Evolutionary conservation across 2,113 vertebrate species (phyloP).

Genomic region (Rhinoderma darwinii): DNA sequence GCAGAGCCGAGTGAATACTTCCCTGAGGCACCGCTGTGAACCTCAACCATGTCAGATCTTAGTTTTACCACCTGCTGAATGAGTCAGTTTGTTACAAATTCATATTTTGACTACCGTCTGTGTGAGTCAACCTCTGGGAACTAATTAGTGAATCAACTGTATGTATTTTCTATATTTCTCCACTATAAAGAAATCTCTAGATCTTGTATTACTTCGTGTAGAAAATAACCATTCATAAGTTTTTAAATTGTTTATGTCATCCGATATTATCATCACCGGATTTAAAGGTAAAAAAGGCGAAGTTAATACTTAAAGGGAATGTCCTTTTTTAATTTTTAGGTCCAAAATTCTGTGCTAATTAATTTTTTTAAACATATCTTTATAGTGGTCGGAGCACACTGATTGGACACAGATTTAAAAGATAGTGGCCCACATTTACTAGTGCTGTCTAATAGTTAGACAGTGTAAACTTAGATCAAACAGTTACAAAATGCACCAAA

Average conservation of each 20-base stretch:
- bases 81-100: background rate
- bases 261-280: background rate
- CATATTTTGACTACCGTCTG: conserved; percentile 12
- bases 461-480: too few species aligned
- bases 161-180: conserved; percentile 8
- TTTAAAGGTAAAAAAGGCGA: background rate
- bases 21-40: background rate
- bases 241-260: background rate
- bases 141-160: background rate
- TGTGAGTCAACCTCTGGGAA: background rate
- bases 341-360: too few species aligned
- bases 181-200: background rate
- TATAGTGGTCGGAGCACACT: too few species aligned
- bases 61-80: background rate
- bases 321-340: too few species aligned
- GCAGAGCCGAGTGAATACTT: background rate
- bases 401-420: too few species aligned
- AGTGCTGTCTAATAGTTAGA: too few species aligned
- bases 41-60: conserved; percentile 9
- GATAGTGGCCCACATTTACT: too few species aligned
- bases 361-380: too few species aligned
- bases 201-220: background rate
- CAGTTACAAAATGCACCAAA: too few species aligned
- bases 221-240: background rate
- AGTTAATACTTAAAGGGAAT: too few species aligned